phyloP scores from a whole-genome alignment of 2,888 invertebrate genomes.

The Pardosa pseudoannulata region DNA sequence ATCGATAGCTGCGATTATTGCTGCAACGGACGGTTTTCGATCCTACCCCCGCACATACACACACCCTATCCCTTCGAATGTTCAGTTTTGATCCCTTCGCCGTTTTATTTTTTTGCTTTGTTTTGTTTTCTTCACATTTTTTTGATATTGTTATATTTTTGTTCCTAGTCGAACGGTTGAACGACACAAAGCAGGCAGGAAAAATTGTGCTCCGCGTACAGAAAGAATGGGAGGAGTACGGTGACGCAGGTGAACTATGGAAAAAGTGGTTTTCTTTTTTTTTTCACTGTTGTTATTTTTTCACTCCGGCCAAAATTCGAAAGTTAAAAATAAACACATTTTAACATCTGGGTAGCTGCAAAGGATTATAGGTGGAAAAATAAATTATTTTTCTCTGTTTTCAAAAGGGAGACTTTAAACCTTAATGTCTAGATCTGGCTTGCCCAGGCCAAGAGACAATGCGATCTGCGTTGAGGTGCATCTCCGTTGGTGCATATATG shows the following conservation, averaged over 20 bases:
- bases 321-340: neutral
- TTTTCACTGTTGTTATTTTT: too few relatives aligned
- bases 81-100: slow-evolving; percentile 49
- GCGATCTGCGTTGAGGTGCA: too few relatives aligned
- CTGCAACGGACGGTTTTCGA: slow-evolving; percentile 61
- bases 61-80: slow-evolving; percentile 17
- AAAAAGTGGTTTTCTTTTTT: neutral
- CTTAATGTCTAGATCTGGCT: too few relatives aligned
- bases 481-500: too few relatives aligned
- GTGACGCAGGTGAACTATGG: neutral
- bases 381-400: too few relatives aligned
- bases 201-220: too few relatives aligned
- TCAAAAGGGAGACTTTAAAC: too few relatives aligned
- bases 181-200: slow-evolving; percentile 23
- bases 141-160: too few relatives aligned
- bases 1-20: slow-evolving; percentile 61
- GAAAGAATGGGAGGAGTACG: neutral
- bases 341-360: neutral
- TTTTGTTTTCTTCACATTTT: neutral
- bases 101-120: slow-evolving; percentile 5
- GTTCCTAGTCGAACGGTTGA: neutral
- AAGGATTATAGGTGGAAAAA: too few relatives aligned
- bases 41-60: slow-evolving; percentile 5
- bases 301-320: neutral
- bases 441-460: too few relatives aligned